A percentile compares a stretch with the other conserved stretches of the same genome.
These are phyloP conservation scores for Phortica magna DNA, from an alignment of 2,888 invertebrate species.

Conservation along the genomic window DNA sequence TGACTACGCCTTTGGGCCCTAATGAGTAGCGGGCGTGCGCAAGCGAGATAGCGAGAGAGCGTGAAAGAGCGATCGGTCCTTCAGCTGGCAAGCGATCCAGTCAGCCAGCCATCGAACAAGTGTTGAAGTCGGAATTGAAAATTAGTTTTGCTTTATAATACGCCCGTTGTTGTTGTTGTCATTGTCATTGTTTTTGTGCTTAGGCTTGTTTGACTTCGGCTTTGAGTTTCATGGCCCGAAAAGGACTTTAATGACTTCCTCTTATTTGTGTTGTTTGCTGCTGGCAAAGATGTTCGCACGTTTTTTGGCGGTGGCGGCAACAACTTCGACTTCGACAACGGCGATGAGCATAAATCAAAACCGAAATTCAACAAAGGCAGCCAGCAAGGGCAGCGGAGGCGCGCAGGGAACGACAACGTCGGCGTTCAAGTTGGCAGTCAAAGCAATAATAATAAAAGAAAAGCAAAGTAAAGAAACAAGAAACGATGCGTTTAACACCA, in stretches of 20 bases:
- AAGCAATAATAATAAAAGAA: slow-evolving; percentile 1
- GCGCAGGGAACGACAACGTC: slow-evolving; percentile 1
- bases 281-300: slow-evolving; percentile 29
- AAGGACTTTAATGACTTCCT: slow-evolving; percentile 62
- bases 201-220: slow-evolving; percentile 31
- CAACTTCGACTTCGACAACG: background rate
- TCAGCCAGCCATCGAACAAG: slow-evolving; percentile 14
- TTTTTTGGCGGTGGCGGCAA: background rate
- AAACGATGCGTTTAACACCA: slow-evolving; percentile 39
- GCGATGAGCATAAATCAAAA: background rate
- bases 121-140: slow-evolving; percentile 56
- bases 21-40: slow-evolving; percentile 14
- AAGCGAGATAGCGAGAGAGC: slow-evolving; percentile 1
- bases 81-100: background rate
- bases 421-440: background rate
- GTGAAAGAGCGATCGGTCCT: too few species aligned
- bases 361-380: background rate
- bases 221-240: slow-evolving; percentile 33
- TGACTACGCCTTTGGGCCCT: background rate
- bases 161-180: slow-evolving; percentile 19
- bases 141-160: slow-evolving; percentile 51
- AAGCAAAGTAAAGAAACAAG: slow-evolving; percentile 35
- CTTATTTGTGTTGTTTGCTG: slow-evolving; percentile 37
- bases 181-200: slow-evolving; percentile 21
- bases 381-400: background rate